Conservation (phyloP, 2,797 vertebrate genomes). For the Tenualosa thibaudeaui region DNA sequence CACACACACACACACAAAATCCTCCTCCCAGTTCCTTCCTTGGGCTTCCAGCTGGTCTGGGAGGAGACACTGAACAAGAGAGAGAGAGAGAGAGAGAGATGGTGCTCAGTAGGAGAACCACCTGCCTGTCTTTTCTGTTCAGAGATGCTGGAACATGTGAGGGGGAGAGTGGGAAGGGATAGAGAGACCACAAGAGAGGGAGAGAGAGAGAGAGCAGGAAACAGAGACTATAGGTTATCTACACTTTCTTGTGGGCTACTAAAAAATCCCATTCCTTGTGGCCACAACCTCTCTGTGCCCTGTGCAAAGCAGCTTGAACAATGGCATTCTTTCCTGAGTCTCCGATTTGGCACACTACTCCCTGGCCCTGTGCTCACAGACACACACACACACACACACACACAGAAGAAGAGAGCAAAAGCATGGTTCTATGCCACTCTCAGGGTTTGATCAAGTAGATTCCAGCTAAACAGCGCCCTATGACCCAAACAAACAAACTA, state of each 20-base stretch:
- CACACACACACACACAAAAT: conserved; percentile 44
- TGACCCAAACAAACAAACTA: background rate
- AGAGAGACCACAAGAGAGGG: background rate
- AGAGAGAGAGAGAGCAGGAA: conserved; percentile 14
- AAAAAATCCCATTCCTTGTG: conserved; percentile 34
- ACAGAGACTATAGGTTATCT: conserved; percentile 29
- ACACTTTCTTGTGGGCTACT: conserved; percentile 2
- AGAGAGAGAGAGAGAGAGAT: conserved; percentile 13
- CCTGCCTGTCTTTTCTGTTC: conserved; percentile 48
- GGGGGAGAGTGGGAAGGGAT: background rate
- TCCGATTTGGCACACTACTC: conserved; percentile 24
- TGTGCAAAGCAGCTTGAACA: conserved; percentile 58
- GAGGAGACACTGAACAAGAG: conserved; percentile 37
- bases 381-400: conserved; percentile 27
- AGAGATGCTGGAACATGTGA: conserved; percentile 30
- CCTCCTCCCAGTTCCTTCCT: conserved; percentile 64
- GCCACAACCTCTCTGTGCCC: conserved; percentile 56
- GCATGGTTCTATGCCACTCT: background rate
- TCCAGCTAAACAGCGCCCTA: background rate
- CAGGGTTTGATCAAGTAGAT: background rate
- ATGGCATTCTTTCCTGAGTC: conserved; percentile 61
- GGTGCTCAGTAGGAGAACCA: conserved; percentile 53
- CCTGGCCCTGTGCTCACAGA: conserved; percentile 25
- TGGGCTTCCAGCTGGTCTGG: conserved; percentile 53
- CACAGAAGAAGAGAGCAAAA: background rate